Conservation (phyloP, 2,113 vertebrate species). For the Balaeniceps rex region DNA sequence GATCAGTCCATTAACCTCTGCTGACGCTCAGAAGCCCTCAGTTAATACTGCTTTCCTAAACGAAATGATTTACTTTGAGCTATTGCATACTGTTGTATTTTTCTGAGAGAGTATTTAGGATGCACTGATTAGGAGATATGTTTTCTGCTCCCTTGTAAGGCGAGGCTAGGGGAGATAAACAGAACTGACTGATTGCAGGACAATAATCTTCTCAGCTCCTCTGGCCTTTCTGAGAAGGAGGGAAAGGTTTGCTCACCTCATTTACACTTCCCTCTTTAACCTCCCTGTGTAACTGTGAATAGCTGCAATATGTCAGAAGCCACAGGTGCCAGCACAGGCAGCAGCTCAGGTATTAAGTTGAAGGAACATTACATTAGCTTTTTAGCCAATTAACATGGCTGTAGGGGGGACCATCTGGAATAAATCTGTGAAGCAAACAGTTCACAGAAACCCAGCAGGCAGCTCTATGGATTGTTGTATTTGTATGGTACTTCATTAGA, state of each 20-base stretch:
- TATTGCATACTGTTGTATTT: not conserved
- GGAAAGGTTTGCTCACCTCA: not conserved
- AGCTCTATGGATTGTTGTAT: not conserved
- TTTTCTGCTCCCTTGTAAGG: not conserved
- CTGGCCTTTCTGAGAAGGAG: not conserved
- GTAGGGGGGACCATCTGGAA: not conserved
- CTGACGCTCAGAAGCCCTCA: not conserved
- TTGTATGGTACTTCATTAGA: not conserved
- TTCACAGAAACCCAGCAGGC: constrained; percentile 13
- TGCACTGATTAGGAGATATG: not conserved
- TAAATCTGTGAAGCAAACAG: not conserved
- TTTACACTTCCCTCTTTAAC: not conserved
- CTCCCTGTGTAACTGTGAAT: not conserved
- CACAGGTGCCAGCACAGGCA: not conserved
- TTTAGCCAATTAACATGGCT: constrained; percentile 28
- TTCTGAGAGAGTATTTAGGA: not conserved
- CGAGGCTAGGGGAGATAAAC: not conserved
- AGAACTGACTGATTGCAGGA: not conserved
- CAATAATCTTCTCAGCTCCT: not conserved
- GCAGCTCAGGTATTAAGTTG: not conserved
- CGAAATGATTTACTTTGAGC: not conserved
- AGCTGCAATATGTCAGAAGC: not conserved
- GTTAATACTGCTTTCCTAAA: not conserved
- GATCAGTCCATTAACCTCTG: not conserved
- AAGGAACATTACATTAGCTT: not conserved